Conservation (phyloP, 1,140 invertebrate genomes). For the Pygmarrhopalites habei region DNA sequence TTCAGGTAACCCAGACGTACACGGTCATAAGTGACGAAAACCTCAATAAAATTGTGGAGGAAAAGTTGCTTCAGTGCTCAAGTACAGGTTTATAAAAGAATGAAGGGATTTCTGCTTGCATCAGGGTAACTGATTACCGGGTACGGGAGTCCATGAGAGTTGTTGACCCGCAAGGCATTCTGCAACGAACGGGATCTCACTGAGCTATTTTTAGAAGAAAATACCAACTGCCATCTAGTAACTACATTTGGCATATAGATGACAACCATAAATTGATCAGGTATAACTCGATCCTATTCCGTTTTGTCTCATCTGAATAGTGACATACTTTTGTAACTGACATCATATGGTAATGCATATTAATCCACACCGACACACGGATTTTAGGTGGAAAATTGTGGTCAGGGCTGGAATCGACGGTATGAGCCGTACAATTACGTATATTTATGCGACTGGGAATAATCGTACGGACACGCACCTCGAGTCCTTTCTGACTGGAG, state of each 20-base stretch:
- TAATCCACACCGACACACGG: too few relatives aligned
- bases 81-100: constrained; percentile 31
- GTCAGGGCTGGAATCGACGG: background rate
- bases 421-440: background rate
- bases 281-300: too few relatives aligned
- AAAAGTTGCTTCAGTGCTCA: background rate
- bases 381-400: background rate
- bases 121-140: constrained; percentile 12
- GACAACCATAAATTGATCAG: too few relatives aligned
- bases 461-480: background rate
- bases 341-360: too few relatives aligned
- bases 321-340: too few relatives aligned
- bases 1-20: constrained; percentile 8
- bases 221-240: constrained; percentile 12
- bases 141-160: constrained; percentile 12
- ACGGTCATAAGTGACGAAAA: background rate
- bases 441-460: background rate
- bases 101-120: constrained; percentile 22
- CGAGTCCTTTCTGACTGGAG: background rate
- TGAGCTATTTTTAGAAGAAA: constrained; percentile 16
- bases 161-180: constrained; percentile 23
- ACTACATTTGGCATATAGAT: too few relatives aligned
- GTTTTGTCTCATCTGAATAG: too few relatives aligned
- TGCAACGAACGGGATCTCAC: constrained; percentile 5
- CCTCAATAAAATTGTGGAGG: background rate